These are phyloP conservation scores for Aurelia aurita DNA, from an alignment of 30 jellyfish, hydroid and myxozoan genomes.

Conservation along the genomic window DNA sequence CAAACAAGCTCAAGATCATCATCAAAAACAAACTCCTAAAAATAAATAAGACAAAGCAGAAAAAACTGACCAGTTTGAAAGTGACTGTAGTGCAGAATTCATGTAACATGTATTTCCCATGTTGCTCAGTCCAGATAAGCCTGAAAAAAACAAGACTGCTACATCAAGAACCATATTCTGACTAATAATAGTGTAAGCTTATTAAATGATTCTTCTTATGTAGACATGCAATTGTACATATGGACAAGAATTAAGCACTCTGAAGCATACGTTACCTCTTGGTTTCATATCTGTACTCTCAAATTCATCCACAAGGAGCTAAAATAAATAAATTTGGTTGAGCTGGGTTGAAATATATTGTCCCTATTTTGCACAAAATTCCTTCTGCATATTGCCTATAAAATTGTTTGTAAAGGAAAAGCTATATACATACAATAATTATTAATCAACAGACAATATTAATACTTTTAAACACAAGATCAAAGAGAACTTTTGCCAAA, in stretches of 20 bases:
- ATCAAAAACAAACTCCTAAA: background rate
- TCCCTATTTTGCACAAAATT: too few species aligned
- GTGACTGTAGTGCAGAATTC: slow-evolving; percentile 92
- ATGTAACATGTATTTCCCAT: slow-evolving; percentile 91
- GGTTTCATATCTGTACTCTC: slow-evolving; percentile 20
- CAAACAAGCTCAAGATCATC: background rate
- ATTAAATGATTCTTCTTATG: background rate
- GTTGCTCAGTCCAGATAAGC: slow-evolving; percentile 85
- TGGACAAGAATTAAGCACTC: background rate
- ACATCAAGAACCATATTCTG: background rate
- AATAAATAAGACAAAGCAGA: background rate
- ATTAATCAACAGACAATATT: too few species aligned
- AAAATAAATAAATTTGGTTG: too few species aligned
- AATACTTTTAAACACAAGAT: too few species aligned
- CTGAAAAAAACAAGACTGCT: slow-evolving; percentile 18
- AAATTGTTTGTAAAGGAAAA: too few species aligned
- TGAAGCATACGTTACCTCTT: slow-evolving; percentile 9
- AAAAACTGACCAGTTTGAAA: slow-evolving; percentile 77
- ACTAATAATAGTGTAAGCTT: background rate
- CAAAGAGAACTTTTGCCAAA: too few species aligned
- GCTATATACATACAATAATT: too few species aligned
- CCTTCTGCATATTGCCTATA: too few species aligned
- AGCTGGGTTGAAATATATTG: too few species aligned
- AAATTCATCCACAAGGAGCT: too few species aligned
- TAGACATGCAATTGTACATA: background rate